Percentiles rank a stretch among this genome's conserved stretches.
Conservation (phyloP, 1,140 invertebrate genomes). For the Hylaeus volcanicus region DNA sequence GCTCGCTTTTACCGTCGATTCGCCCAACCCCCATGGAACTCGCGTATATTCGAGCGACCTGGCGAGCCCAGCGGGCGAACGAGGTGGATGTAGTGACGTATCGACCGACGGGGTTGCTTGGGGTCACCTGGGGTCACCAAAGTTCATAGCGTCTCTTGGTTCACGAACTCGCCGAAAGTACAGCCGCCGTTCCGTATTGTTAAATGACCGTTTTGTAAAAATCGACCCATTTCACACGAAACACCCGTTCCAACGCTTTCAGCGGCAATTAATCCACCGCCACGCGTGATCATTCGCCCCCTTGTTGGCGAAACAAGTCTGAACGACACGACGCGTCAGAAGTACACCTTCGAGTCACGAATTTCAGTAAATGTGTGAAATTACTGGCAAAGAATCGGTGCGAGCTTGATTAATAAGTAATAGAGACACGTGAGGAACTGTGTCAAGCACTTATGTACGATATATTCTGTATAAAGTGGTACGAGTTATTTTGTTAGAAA, state of each 20-base stretch:
- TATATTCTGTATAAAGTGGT: too few relatives aligned
- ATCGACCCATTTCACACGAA: not conserved
- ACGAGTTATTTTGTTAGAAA: too few relatives aligned
- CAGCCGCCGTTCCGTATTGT: conserved; percentile 18
- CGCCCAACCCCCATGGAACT: conserved; percentile 35
- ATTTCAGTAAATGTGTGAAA: too few relatives aligned
- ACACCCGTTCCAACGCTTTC: not conserved
- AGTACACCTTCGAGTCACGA: too few relatives aligned
- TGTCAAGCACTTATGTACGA: too few relatives aligned
- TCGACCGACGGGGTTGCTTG: conserved; percentile 72
- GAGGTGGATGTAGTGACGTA: conserved; percentile 73
- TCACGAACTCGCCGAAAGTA: conserved; percentile 65
- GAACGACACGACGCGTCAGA: too few relatives aligned
- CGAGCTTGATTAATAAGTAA: too few relatives aligned
- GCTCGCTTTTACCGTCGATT: conserved; percentile 13
- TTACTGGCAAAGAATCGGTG: too few relatives aligned
- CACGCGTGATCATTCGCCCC: not conserved
- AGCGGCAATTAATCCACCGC: not conserved
- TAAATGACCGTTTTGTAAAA: conserved; percentile 3
- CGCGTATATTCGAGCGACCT: conserved; percentile 48
- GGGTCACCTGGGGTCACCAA: conserved; percentile 76
- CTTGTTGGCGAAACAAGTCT: not conserved
- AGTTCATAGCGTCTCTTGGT: conserved; percentile 76
- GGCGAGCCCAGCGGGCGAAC: conserved; percentile 43
- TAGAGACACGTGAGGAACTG: too few relatives aligned